A percentile compares a stretch with the other conserved stretches of the same genome.
Conservation (phyloP, 2,888 invertebrate species). For the Agonum fuliginosum region DNA sequence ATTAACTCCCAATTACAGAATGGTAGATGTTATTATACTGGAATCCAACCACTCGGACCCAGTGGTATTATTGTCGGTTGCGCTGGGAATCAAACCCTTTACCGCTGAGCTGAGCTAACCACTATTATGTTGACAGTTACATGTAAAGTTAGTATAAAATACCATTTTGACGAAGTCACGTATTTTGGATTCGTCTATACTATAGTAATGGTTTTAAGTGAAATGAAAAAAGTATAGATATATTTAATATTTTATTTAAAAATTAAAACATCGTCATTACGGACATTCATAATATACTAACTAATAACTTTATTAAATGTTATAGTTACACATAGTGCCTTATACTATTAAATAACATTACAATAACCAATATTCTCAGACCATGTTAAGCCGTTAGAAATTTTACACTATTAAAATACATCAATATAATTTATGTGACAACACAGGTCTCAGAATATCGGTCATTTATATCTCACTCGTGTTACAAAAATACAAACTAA, state of each 20-base stretch:
- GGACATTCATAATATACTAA: slow-evolving; percentile 10
- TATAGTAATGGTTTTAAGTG: not conserved
- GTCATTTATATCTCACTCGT: slow-evolving; percentile 20
- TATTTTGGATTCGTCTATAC: too few species aligned
- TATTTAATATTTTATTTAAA: slow-evolving; percentile 10
- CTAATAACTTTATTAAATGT: slow-evolving; percentile 26
- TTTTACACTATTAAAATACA: not conserved
- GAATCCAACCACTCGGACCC: too few species aligned
- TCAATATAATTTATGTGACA: not conserved
- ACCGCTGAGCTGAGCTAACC: too few species aligned
- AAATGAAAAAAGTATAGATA: not conserved
- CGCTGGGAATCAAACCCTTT: too few species aligned
- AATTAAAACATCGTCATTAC: slow-evolving; percentile 19
- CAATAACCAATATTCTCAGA: slow-evolving; percentile 2
- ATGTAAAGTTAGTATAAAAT: too few species aligned
- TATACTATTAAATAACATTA: slow-evolving; percentile 24
- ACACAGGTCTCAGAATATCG: not conserved
- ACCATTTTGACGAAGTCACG: too few species aligned
- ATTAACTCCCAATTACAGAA: too few species aligned
- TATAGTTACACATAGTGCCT: slow-evolving; percentile 23
- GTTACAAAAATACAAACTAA: slow-evolving; percentile 30
- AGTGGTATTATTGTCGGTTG: too few species aligned
- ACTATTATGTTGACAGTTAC: too few species aligned
- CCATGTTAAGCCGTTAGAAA: not conserved
- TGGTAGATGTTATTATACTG: too few species aligned